Conservation (phyloP, 2,888 invertebrate genomes). For the Dynastes hyllus region DNA sequence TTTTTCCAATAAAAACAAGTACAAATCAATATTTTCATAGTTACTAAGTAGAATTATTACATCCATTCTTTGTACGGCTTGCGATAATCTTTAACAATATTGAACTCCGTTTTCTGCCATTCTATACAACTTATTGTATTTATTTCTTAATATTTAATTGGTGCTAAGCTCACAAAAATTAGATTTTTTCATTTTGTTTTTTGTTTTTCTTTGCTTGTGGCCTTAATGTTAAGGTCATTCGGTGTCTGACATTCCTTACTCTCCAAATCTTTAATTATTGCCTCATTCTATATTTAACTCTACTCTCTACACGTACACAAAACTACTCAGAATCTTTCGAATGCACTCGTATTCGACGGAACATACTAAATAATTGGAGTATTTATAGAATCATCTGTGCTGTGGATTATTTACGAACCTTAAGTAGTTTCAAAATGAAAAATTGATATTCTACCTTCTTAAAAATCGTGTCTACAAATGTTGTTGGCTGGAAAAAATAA, state of each 20-base stretch:
- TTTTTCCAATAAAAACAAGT: no score
- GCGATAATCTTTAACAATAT: no score
- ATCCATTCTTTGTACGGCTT: no score
- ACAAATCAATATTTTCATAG: no score
- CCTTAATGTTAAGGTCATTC: constrained; percentile 37
- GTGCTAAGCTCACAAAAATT: not conserved
- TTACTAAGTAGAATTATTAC: no score
- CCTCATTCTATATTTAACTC: constrained; percentile 35
- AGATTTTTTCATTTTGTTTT: not conserved
- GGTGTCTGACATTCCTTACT: constrained; percentile 17
- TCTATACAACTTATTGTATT: no score
- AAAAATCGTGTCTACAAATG: no score
- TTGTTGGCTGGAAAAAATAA: no score
- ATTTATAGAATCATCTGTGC: constrained; percentile 17
- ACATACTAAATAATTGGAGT: constrained; percentile 22
- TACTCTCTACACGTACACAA: constrained; percentile 6
- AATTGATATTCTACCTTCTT: not conserved
- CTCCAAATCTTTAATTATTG: not conserved
- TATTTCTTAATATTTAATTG: not conserved
- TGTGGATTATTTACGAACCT: not conserved
- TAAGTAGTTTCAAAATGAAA: not conserved
- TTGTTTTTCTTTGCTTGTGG: not conserved
- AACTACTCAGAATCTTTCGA: not conserved
- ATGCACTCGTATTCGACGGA: constrained; percentile 14
- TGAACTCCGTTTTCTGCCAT: no score